phyloP scores from a whole-genome alignment of 2,888 invertebrate genomes.

The Chirona hameri region DNA sequence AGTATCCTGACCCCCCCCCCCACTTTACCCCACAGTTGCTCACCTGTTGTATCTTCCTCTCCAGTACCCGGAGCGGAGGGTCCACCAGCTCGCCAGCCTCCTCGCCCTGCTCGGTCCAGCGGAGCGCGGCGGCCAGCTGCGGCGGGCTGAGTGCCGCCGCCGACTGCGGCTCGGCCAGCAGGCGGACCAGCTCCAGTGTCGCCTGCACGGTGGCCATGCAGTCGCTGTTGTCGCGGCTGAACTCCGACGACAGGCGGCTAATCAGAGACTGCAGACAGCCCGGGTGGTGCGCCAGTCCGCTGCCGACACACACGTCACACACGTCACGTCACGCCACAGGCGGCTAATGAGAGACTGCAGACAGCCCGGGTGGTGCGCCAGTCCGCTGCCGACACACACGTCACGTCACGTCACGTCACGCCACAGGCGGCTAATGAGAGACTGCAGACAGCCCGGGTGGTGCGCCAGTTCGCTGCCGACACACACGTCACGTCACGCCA shows the following conservation, averaged over 20 bases:
- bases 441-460: conserved; percentile 13
- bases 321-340: not conserved
- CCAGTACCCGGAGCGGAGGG: conserved; percentile 6
- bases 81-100: conserved; percentile 24
- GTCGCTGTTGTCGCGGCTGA: conserved; percentile 1
- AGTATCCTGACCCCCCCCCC: no score
- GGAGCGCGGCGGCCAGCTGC: conserved; percentile 24
- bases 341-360: conserved; percentile 22
- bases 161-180: conserved; percentile 26
- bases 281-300: conserved; percentile 5
- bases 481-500: not conserved
- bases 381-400: not conserved
- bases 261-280: conserved; percentile 13
- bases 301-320: not conserved
- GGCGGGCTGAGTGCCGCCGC: conserved; percentile 7
- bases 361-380: conserved; percentile 9
- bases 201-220: conserved; percentile 24
- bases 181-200: conserved; percentile 7
- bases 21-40: not conserved
- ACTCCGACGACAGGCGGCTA: conserved; percentile 1
- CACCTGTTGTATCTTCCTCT: conserved; percentile 22
- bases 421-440: not conserved
- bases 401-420: no score
- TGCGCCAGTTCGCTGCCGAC: not conserved
- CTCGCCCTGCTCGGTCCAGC: conserved; percentile 26